Base-by-base conservation (phyloP, 2,888 invertebrate species). In the Masnerella sp. region DNA sequence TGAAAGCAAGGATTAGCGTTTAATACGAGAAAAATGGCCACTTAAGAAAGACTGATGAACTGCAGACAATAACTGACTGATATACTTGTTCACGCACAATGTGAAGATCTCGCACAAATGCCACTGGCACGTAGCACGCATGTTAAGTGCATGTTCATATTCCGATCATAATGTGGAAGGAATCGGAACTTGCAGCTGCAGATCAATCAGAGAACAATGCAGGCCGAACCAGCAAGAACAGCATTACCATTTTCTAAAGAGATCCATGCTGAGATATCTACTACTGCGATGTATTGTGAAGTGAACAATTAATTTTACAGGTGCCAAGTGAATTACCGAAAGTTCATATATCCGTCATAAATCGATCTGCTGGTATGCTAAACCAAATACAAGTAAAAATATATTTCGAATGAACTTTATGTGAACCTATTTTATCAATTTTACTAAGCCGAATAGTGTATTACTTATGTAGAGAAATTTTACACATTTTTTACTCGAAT, bases 181-280 rank as follows among this genome's bases (percentile, higher is more conserved):
- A 43, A 58, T 58, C 43, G 22, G 43, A 42, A 58, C 30, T 43
- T 14, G 43, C 43, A 43, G 58, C 43, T 58, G 43, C 32, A 58
- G 49, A 51, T 58, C 58, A 38, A 36, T 43, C 58, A 20, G 42
- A 20, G 42, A 58, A 58, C 43, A 58, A 58, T 58, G 43, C 32
- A 7, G 22, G 5, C n/a, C 17, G 34, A 58, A 58, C 18, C 42
- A 20, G 58, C 58, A 58, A 58, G 58, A 58, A 56, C 42, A 18
- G 56, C 40, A 30, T 56, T 30, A 22, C 12, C 32, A 22, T 18
- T 58, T 43, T 58, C 58, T 32, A 38, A 42, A 56, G 42, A 43
- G 56, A 43, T 42, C 18, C 2, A 5, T 34, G 5, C 49, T 20
- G 18, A 34, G 20, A 20, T 8, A 15, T 14, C 11, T 34, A 12